These are phyloP conservation scores for Apogon hyalosoma DNA, from an alignment of 2,797 vertebrate species.

Conservation along the genomic window DNA sequence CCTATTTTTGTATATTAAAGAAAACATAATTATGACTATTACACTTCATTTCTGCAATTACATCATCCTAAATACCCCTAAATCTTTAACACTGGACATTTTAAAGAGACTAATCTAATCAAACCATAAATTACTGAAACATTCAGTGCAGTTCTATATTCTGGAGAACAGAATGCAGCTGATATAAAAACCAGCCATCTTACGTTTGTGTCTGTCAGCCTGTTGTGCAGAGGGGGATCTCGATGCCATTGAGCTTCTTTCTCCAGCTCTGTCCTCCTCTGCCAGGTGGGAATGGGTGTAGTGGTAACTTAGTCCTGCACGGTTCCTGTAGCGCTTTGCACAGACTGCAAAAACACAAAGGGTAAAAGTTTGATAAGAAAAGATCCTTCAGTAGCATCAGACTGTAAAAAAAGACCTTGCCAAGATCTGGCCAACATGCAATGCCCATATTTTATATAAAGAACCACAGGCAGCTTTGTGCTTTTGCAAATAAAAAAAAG, in stretches of 20 bases:
- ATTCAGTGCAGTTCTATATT: too few species aligned
- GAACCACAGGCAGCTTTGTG: neutral
- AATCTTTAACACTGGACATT: too few species aligned
- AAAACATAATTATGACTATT: too few species aligned
- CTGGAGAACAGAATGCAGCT: too few species aligned
- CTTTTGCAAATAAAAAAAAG: neutral
- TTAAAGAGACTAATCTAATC: too few species aligned
- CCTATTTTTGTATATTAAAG: too few species aligned
- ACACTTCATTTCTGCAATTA: too few species aligned
- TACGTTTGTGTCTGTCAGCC: conserved; percentile 94
- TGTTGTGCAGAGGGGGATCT: conserved; percentile 84
- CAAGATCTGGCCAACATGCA: neutral
- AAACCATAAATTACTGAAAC: too few species aligned
- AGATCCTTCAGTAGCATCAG: too few species aligned
- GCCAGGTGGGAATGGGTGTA: conserved; percentile 95
- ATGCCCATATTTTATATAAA: neutral
- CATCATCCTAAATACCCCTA: too few species aligned
- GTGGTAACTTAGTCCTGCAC: conserved; percentile 96
- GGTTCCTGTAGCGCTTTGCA: conserved; percentile 97
- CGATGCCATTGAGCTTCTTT: conserved; percentile 87
- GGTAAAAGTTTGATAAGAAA: conserved; percentile 4
- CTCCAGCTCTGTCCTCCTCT: conserved; percentile 89
- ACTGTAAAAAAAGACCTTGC: neutral
- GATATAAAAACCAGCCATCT: conserved; percentile 38
- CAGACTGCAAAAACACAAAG: conserved; percentile 85